phyloP scores from a whole-genome alignment of 2,113 vertebrate genomes.

The Heterotis niloticus region DNA sequence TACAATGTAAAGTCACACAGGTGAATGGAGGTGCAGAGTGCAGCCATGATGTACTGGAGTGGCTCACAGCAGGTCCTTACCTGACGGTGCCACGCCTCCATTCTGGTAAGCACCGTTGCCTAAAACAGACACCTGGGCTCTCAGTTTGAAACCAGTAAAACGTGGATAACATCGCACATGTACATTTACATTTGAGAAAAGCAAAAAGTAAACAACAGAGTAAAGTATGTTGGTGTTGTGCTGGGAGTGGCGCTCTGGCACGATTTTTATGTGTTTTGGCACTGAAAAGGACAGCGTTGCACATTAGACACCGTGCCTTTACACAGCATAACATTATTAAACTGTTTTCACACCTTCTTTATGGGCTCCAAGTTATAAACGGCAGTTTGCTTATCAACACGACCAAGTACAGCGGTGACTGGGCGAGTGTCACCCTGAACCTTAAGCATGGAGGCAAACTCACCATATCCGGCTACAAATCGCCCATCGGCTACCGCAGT shows the following conservation, averaged over 20 bases:
- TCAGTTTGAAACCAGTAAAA: background rate
- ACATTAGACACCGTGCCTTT: too few species aligned
- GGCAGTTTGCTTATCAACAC: too few species aligned
- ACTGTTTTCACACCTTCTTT: slow-evolving; percentile 11
- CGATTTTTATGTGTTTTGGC: too few species aligned
- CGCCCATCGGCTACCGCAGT: slow-evolving; percentile 57
- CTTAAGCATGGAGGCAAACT: slow-evolving; percentile 24
- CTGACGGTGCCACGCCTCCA: slow-evolving; percentile 48
- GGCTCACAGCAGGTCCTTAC: slow-evolving; percentile 30
- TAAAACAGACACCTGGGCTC: slow-evolving; percentile 35
- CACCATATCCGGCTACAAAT: slow-evolving; percentile 59
- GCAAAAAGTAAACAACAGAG: background rate
- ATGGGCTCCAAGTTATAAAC: background rate
- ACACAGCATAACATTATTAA: too few species aligned
- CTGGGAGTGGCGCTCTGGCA: background rate
- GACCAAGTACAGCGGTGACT: too few species aligned
- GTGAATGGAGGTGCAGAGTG: background rate
- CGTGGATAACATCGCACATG: background rate
- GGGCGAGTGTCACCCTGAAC: background rate
- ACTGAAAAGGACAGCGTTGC: too few species aligned
- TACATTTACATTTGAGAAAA: background rate
- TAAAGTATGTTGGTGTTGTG: too few species aligned
- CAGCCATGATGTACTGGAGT: background rate
- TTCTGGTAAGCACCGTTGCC: slow-evolving; percentile 42
- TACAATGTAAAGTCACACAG: background rate